Conservation (phyloP, 2,888 invertebrate genomes). For the Sepiola atlantica region DNA sequence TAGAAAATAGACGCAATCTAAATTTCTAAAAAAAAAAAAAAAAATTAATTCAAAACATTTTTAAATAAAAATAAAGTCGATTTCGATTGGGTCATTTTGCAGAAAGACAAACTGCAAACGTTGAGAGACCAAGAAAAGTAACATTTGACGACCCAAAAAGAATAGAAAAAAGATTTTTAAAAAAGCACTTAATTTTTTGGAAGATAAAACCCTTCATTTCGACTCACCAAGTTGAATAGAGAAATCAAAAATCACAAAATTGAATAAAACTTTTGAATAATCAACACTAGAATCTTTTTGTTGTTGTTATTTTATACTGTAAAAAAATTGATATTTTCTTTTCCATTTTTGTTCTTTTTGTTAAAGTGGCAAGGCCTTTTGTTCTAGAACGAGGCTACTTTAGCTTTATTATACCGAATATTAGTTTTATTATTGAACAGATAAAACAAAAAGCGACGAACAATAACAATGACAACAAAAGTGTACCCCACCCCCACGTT, state of each 20-base stretch:
- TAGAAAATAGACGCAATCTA: not conserved
- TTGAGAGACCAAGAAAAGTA: not conserved
- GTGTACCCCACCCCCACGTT: not conserved
- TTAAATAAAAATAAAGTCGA: not conserved
- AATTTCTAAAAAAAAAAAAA: not conserved
- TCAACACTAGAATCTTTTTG: not conserved
- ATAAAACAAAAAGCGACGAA: not conserved
- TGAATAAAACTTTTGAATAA: not conserved
- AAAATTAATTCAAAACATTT: not conserved
- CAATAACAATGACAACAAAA: not conserved
- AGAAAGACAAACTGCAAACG: not conserved
- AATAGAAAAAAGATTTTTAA: not conserved
- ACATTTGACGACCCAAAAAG: not conserved
- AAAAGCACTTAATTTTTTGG: not conserved
- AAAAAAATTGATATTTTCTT: not conserved
- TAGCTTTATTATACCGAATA: not conserved
- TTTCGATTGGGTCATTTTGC: not conserved
- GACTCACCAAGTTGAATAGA: not conserved
- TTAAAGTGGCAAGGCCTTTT: not conserved
- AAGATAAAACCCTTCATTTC: not conserved
- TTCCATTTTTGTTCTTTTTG: not conserved
- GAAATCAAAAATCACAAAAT: not conserved
- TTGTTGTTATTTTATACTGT: not conserved
- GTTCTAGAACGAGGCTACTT: not conserved
- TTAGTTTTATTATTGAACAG: not conserved